These are phyloP conservation scores for Hydrophis major DNA, from an alignment of 2,797 vertebrate genomes.

Conservation along the genomic window DNA sequence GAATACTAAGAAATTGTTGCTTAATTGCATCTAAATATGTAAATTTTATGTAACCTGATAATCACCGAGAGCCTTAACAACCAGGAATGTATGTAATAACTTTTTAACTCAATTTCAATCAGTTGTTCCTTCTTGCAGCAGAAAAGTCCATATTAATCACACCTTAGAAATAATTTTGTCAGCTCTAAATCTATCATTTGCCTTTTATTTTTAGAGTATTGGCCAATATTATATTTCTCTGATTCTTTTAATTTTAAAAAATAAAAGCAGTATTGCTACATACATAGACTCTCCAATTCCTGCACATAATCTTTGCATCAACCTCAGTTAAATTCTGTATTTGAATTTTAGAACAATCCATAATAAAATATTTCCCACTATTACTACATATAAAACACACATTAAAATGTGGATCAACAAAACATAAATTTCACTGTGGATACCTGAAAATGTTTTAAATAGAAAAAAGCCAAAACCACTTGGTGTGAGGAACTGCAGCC, in stretches of 20 bases:
- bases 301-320: not conserved
- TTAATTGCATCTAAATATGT: not conserved
- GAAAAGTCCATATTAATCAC: not conserved
- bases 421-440: not conserved
- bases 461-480: not conserved
- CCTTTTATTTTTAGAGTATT: not conserved
- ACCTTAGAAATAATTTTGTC: not conserved
- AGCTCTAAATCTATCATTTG: not conserved
- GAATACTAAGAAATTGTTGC: not conserved
- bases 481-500: not conserved
- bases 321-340: not conserved
- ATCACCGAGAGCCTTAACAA: not conserved
- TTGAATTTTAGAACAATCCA: not conserved
- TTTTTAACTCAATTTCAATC: not conserved
- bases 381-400: not conserved
- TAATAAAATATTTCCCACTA: not conserved
- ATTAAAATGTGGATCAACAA: not conserved
- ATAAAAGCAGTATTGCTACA: not conserved
- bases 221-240: not conserved
- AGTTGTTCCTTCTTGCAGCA: not conserved
- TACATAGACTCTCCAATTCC: not conserved
- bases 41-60: not conserved
- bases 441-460: not conserved
- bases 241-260: not conserved
- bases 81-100: not conserved